Evolutionary conservation across 2,797 vertebrate genomes (phyloP).

Genomic region (Tinamus major): DNA sequence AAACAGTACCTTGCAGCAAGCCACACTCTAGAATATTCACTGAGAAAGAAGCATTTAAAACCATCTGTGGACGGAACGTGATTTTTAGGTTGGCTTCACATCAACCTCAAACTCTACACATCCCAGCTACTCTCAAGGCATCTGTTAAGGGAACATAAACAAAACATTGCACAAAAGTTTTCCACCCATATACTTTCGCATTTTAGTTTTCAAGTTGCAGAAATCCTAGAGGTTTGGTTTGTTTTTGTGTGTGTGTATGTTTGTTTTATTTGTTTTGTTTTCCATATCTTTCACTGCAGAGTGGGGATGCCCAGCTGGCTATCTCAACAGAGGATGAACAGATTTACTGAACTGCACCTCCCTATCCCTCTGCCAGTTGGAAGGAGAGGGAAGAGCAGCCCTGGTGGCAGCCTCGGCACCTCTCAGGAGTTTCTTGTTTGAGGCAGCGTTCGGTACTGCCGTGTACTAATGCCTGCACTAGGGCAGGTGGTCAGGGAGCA

Average conservation of each 20-base stretch:
- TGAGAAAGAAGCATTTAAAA: not conserved
- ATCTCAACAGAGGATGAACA: not conserved
- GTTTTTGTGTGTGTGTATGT: not conserved
- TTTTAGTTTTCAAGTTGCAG: not conserved
- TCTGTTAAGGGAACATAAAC: not conserved
- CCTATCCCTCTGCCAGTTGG: fast-evolving
- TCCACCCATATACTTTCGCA: not conserved
- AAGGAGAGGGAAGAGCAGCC: not conserved
- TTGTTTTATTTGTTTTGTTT: not conserved
- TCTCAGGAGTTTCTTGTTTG: not conserved
- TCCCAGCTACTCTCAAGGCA: not conserved
- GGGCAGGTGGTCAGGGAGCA: not conserved
- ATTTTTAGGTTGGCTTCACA: not conserved
- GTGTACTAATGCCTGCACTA: not conserved
- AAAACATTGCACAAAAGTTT: not conserved
- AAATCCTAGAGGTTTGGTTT: not conserved
- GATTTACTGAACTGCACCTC: not conserved
- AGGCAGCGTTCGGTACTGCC: fast-evolving
- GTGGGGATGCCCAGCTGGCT: not conserved
- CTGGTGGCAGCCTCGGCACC: not conserved
- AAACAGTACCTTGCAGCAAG: not conserved
- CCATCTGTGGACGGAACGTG: not conserved
- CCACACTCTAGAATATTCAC: not conserved
- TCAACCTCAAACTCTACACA: not conserved
- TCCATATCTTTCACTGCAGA: not conserved